Conservation (phyloP, 2,113 vertebrate species). For the Planiliza haematocheilus region DNA sequence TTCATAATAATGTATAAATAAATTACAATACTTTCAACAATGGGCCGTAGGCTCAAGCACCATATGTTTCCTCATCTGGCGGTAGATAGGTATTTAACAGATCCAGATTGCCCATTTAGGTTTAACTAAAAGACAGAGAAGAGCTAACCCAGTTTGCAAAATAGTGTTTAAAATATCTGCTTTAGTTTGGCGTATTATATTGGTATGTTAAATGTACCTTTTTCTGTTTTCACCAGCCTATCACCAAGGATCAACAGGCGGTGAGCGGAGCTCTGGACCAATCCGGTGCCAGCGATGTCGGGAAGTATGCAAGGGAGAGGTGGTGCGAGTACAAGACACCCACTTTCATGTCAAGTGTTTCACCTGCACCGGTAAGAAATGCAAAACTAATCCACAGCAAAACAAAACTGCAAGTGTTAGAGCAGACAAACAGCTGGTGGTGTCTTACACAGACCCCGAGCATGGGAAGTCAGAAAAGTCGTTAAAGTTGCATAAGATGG, state of each 20-base stretch:
- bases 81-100: too few relatives aligned
- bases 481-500: neutral
- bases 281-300: slow-evolving; percentile 96
- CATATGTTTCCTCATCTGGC: too few relatives aligned
- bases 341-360: slow-evolving; percentile 99
- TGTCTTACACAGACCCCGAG: neutral
- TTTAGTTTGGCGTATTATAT: neutral
- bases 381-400: neutral
- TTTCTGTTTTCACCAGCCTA: slow-evolving; percentile 77
- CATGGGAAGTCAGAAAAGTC: neutral
- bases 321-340: slow-evolving; percentile 95
- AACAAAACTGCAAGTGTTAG: neutral
- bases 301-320: slow-evolving; percentile 96
- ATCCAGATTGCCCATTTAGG: too few relatives aligned
- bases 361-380: slow-evolving; percentile 95
- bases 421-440: slow-evolving; percentile 17
- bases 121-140: too few relatives aligned
- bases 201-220: slow-evolving; percentile 2
- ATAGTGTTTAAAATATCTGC: neutral
- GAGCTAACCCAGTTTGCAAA: neutral
- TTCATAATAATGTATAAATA: too few relatives aligned
- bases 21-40: too few relatives aligned
- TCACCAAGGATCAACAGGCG: slow-evolving; percentile 85
- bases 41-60: too few relatives aligned
- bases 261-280: slow-evolving; percentile 83